Percentiles rank a stretch among this genome's conserved stretches.
Evolutionary conservation across 2,888 invertebrate species (phyloP).

Genomic region (Neelides folsomi): DNA sequence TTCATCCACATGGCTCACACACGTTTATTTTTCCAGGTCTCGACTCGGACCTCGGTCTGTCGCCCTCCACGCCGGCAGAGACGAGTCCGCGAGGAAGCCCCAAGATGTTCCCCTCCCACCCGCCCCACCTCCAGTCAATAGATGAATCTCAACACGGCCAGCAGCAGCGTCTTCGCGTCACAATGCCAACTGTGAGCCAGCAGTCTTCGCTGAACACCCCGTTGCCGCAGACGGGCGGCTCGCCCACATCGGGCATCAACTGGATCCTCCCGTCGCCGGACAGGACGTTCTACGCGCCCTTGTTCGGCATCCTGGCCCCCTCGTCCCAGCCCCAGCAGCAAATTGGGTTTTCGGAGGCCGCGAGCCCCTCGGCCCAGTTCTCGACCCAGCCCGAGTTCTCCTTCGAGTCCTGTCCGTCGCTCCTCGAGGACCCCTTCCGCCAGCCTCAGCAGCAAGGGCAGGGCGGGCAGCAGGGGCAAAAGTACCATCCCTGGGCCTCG

Average conservation of each 20-base stretch:
- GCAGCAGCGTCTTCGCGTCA: constrained; percentile 30
- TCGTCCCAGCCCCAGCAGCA: constrained; percentile 34
- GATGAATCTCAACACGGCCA: constrained; percentile 42
- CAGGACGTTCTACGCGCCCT: constrained; percentile 50
- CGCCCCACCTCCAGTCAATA: constrained; percentile 29
- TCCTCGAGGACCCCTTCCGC: constrained; percentile 32
- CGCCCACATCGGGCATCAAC: constrained; percentile 43
- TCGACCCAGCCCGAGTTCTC: constrained; percentile 28
- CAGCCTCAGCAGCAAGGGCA: constrained; percentile 21
- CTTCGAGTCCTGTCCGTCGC: constrained; percentile 29
- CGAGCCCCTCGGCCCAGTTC: constrained; percentile 27
- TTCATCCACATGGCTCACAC: constrained; percentile 5
- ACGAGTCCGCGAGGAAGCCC: constrained; percentile 37
- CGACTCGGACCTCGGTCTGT: constrained; percentile 34
- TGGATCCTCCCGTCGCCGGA: constrained; percentile 60
- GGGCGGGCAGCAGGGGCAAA: constrained; percentile 34
- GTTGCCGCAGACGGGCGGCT: constrained; percentile 41
- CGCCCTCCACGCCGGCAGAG: constrained; percentile 46
- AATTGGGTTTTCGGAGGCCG: constrained; percentile 34
- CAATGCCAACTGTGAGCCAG: constrained; percentile 43
- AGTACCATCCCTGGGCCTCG: constrained; percentile 33
- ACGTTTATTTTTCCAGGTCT: constrained; percentile 2
- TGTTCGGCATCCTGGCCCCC: constrained; percentile 50
- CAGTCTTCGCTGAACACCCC: constrained; percentile 44
- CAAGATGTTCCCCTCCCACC: constrained; percentile 32